Evolutionary conservation across 2,797 vertebrate species (phyloP).

Genomic region (Fringilla coelebs): DNA sequence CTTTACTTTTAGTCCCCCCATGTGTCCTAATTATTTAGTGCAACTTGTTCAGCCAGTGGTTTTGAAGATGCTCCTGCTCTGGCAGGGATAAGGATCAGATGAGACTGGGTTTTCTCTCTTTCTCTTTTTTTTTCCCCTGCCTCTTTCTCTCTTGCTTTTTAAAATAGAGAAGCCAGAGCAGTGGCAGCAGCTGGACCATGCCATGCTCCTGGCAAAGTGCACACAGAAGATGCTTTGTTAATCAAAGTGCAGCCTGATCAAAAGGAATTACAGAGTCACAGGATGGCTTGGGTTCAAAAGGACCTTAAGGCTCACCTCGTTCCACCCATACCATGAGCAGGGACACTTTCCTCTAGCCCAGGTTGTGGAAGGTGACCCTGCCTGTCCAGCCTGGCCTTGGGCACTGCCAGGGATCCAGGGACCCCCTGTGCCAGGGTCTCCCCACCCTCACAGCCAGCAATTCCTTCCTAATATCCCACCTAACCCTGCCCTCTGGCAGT

Average conservation of each 20-base stretch:
- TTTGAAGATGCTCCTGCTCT: neutral
- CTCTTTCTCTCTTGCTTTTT: neutral
- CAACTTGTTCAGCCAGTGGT: neutral
- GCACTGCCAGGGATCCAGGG: neutral
- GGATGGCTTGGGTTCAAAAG: neutral
- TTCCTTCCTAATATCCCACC: rapidly evolving
- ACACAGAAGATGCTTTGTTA: neutral
- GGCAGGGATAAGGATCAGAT: neutral
- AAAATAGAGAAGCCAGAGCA: neutral
- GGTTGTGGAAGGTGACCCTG: neutral
- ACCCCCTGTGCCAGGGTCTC: neutral
- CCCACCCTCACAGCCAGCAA: rapidly evolving
- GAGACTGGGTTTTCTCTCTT: neutral
- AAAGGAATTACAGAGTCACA: neutral
- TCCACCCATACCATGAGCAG: neutral
- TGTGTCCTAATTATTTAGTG: slow-evolving; percentile 52
- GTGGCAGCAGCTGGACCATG: neutral
- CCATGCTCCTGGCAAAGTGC: neutral
- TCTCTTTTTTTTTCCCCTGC: rapidly evolving
- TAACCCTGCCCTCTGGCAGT: rapidly evolving
- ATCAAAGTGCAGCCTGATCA: neutral
- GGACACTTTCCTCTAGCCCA: neutral
- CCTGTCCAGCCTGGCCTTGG: neutral
- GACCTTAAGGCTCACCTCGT: rapidly evolving
- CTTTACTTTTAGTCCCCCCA: slow-evolving; percentile 47